Conservation (phyloP, 2,113 vertebrate genomes). For the Chaetodon trifascialis region DNA sequence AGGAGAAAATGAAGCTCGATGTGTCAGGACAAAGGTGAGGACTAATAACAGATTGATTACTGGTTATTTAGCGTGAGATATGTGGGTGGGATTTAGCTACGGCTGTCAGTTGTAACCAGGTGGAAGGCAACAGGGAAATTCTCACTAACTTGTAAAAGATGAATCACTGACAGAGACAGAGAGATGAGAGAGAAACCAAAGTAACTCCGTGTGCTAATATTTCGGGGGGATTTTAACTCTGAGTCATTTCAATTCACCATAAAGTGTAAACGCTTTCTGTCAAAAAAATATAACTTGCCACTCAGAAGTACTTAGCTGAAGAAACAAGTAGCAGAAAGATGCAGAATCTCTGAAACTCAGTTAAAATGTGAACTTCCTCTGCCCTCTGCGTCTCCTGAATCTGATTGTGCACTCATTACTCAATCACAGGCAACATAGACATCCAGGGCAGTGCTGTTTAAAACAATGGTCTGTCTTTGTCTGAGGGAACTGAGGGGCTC, state of each 20-base stretch:
- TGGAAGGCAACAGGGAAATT: constrained; percentile 69
- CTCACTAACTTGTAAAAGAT: constrained; percentile 62
- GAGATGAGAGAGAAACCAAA: constrained; percentile 65
- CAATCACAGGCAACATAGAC: constrained; percentile 52
- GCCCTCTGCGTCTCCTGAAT: constrained; percentile 58
- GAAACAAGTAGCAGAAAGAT: constrained; percentile 28
- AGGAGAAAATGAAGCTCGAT: constrained; percentile 23
- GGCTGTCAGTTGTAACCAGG: constrained; percentile 68
- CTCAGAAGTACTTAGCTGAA: constrained; percentile 31
- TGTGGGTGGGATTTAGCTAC: constrained; percentile 68
- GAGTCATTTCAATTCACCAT: constrained; percentile 63
- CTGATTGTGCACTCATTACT: constrained; percentile 69
- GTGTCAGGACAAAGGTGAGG: constrained; percentile 27
- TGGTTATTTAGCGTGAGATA: constrained; percentile 55
- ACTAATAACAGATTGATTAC: constrained; percentile 66
- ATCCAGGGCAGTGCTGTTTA: constrained; percentile 36
- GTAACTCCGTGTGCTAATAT: constrained; percentile 47
- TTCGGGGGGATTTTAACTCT: constrained; percentile 66
- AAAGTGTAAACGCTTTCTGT: constrained; percentile 53
- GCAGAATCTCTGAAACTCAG: constrained; percentile 47
- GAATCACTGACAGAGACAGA: constrained; percentile 69
- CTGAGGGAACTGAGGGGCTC: constrained; percentile 31
- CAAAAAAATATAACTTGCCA: constrained; percentile 53
- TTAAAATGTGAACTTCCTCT: constrained; percentile 70
- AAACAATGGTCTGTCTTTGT: constrained; percentile 69